These are phyloP conservation scores for Anhinga anhinga DNA, from an alignment of 2,113 vertebrate species.

Conservation along the genomic window DNA sequence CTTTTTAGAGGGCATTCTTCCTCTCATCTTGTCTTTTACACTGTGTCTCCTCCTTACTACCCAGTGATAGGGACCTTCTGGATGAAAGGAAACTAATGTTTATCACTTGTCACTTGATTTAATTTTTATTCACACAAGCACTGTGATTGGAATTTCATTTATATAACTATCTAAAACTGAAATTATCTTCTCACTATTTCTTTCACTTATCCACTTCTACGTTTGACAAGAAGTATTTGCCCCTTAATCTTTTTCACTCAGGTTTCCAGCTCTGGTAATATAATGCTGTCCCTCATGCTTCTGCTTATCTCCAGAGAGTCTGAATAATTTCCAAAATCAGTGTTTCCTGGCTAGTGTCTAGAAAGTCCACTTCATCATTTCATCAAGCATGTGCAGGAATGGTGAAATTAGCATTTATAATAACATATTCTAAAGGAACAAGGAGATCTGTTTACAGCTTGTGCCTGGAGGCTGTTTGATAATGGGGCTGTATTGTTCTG, in stretches of 20 bases:
- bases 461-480: not conserved
- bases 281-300: not conserved
- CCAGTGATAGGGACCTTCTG: not conserved
- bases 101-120: not conserved
- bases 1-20: not conserved
- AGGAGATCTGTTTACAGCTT: not conserved
- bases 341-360: not conserved
- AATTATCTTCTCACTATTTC: not conserved
- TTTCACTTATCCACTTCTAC: not conserved
- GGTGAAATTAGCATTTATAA: not conserved
- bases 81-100: not conserved
- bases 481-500: not conserved
- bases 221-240: not conserved
- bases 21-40: not conserved
- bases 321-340: constrained; percentile 4
- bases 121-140: not conserved
- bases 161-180: not conserved
- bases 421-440: not conserved
- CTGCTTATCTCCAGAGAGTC: not conserved
- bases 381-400: not conserved
- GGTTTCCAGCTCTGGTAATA: not conserved
- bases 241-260: not conserved
- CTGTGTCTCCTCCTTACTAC: not conserved
- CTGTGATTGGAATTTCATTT: not conserved
- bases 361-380: not conserved